Base-by-base conservation (phyloP, 2,888 invertebrate species). In the Stictocephala bisonia region DNA sequence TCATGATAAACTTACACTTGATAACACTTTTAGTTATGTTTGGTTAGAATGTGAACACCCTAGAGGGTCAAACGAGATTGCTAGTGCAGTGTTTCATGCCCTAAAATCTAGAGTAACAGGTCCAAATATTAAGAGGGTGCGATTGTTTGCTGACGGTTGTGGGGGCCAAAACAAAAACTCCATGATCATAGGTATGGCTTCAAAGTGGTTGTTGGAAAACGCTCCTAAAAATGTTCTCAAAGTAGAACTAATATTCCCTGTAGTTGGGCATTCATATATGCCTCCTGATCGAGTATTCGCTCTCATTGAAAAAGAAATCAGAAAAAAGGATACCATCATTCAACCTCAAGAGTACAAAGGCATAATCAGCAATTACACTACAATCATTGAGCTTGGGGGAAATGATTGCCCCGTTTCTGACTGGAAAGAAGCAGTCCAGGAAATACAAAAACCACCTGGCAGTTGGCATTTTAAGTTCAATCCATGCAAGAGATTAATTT, bases 41-140 rank as follows among this genome's bases (percentile, higher is more conserved):
- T 82, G 83, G 80, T 79, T 78, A 15, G 82, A 82, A 79, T 75
- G 80, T 73, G 66, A 78, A 67, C 73, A 64, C 68, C 29, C 48
- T 18, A 82, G 82, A 78, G 79, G 79, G 13, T 78, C 81, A 9
- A 81, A 81, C 74, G 77, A 81, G 77, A 81, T 83, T 60, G 74
- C 79, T 7, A 80, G 80, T 7, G 78, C 80, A 15, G 26, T 77
- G 20, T 74, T 35, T 20, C 66, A 72, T 60, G 41, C 29, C 26
- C 40, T 77, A 40, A 31, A 40, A 29, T 51, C 20, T 53, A 26
- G 60, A 13, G 60, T 31, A 11, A 80, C 66, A 35, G 74, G 18
- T 72, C 67, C 53, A 4, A 35, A 24, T 6, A 26, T 44, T 18
- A 67, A n/a, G 3, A 58, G n/a, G n/a, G 27, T 74, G 24, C 18